Base-by-base conservation (phyloP, 1,140 invertebrate genomes). In the Campoletis sonorensis region DNA sequence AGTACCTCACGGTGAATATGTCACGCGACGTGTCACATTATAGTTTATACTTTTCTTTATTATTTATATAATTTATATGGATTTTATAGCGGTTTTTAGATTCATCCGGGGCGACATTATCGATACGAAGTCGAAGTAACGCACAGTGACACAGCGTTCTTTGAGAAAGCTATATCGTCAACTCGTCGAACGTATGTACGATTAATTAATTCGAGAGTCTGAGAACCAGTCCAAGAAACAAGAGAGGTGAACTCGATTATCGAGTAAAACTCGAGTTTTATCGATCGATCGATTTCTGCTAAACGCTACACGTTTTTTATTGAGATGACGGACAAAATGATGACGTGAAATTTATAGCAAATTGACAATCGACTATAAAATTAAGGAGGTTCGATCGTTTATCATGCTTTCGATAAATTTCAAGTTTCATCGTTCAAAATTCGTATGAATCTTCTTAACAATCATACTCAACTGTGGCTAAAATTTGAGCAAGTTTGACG, bases 131-230 rank as follows among this genome's bases (percentile, higher is more conserved):
- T 58, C 18, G 1, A n/a, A n/a, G 18, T 58, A 23, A n/a, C 2
- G 54, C 54, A 23, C 54, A 58, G 54, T 23, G 54, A 58, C 54
- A 58, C 40, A 58, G 15, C 18, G 54, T 58, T 58, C 54, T 21
- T 23, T 7, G 54, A 58, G 54, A 23, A 58, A 58, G 18, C 54
- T 58, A 58, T 58, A 58, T 58, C 54, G 54, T n/a, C 5, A 13
- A 67, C 61, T 67, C 30, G 61, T 67, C 61, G 61, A 67, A 67
- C 61, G 61, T 27, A 26, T 67, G 15, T 67, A 67, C 23, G 23
- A 5, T 23, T 67, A 67, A 67, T 67, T 67, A 15, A 67, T 67
- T 27, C 61, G 61, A 27, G 61, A 67, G 21, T 15, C 23, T 4
- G 21, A 67, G 26, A 67, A 67, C 61, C 61, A 67, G 61, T 67